phyloP scores from a whole-genome alignment of 2,113 vertebrate species.

The Nothocercus julius region DNA sequence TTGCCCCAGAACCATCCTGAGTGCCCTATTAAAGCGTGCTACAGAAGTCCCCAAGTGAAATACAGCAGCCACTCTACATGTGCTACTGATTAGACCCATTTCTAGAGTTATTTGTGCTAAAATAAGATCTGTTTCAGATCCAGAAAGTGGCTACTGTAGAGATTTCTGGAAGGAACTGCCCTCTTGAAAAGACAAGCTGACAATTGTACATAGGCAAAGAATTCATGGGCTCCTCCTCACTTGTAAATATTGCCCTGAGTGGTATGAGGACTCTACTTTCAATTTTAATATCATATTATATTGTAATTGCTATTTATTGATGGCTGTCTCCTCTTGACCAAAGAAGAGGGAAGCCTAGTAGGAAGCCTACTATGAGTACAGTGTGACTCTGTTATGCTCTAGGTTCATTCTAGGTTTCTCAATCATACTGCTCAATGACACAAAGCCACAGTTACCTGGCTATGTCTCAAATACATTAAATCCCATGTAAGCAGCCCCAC shows the following conservation, averaged over 20 bases:
- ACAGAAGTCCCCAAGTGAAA: background rate
- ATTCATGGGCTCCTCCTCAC: background rate
- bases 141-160: background rate
- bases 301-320: background rate
- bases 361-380: background rate
- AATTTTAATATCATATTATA: background rate
- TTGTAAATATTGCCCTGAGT: background rate
- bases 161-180: background rate
- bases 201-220: background rate
- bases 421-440: background rate
- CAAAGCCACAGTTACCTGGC: conserved; percentile 41
- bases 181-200: background rate
- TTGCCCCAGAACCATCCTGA: background rate
- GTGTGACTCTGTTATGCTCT: background rate
- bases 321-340: background rate
- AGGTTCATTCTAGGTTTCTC: background rate
- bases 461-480: background rate
- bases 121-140: background rate
- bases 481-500: background rate
- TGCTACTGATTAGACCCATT: too few relatives aligned
- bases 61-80: background rate
- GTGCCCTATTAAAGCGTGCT: background rate
- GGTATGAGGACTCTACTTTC: background rate
- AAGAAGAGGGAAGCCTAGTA: background rate
- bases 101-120: background rate